Evolutionary conservation across 53 echinoderm and acorn worm species (phyloP).

Genomic region (Arbacia lixula): DNA sequence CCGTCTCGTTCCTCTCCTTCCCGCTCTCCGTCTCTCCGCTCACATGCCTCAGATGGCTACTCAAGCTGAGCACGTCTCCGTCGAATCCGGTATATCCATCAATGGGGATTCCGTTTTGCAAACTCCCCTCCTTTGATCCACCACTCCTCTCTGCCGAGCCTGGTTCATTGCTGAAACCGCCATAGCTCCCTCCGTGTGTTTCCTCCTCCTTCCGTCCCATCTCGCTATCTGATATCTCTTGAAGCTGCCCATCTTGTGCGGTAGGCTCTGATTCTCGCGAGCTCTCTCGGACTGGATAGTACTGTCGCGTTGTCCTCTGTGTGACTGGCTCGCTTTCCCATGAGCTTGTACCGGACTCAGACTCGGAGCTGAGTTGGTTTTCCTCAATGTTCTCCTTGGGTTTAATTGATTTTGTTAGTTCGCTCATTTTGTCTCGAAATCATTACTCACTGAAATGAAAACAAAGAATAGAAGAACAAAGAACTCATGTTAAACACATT

Average conservation of each 20-base stretch:
- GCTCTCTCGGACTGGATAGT: conserved; percentile 67
- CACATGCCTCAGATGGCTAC: not conserved
- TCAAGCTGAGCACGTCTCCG: no score
- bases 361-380: no score
- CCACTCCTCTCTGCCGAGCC: not conserved
- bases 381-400: no score
- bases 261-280: not conserved
- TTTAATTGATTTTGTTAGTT: no score
- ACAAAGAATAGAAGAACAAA: no score
- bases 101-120: no score
- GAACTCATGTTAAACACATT: no score
- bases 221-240: conserved; percentile 25
- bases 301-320: conserved; percentile 58
- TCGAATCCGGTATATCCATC: no score
- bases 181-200: no score
- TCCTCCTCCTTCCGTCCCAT: not conserved
- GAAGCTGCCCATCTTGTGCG: not conserved
- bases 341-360: conserved; percentile 64
- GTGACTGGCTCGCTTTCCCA: conserved; percentile 77
- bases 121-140: not conserved
- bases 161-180: no score
- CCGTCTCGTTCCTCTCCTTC: not conserved
- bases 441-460: no score
- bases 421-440: no score
- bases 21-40: not conserved